These are phyloP conservation scores for Sternarchorhynchus goeldii DNA, from an alignment of 2,797 vertebrate species.

Conservation along the genomic window DNA sequence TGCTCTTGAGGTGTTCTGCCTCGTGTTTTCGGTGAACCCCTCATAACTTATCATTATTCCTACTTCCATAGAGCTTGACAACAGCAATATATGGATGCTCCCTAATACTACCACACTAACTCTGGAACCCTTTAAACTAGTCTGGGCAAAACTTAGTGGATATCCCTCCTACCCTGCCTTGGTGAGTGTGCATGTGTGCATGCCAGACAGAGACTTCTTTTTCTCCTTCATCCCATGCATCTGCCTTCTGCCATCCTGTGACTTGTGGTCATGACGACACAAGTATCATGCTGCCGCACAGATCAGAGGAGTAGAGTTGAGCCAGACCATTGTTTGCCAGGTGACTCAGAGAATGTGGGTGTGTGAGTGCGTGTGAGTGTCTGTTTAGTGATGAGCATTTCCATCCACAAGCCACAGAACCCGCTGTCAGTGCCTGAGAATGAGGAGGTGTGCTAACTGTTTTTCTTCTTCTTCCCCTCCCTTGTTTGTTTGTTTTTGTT, in stretches of 20 bases:
- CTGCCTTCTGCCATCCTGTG: slow-evolving; percentile 46
- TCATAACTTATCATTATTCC: slow-evolving; percentile 72
- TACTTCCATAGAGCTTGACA: slow-evolving; percentile 91
- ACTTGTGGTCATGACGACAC: slow-evolving; percentile 43
- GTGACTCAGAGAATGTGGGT: slow-evolving; percentile 44
- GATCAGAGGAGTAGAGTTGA: slow-evolving; percentile 42
- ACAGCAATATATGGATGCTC: slow-evolving; percentile 97
- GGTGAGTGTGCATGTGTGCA: slow-evolving; percentile 83
- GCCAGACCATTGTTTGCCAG: slow-evolving; percentile 42
- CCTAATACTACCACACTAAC: slow-evolving; percentile 88
- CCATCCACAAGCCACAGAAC: slow-evolving; percentile 46
- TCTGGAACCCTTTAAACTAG: slow-evolving; percentile 96
- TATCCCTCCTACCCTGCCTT: slow-evolving; percentile 98
- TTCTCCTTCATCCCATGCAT: slow-evolving; percentile 53
- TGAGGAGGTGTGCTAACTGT: neutral
- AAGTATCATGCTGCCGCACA: slow-evolving; percentile 41
- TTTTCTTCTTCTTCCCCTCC: slow-evolving; percentile 1
- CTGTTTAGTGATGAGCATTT: slow-evolving; percentile 49
- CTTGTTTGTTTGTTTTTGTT: neutral
- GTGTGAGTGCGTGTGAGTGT: slow-evolving; percentile 29
- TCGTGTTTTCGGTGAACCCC: slow-evolving; percentile 59
- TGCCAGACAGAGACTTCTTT: slow-evolving; percentile 61
- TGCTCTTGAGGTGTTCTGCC: slow-evolving; percentile 57
- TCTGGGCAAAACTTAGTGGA: slow-evolving; percentile 99
- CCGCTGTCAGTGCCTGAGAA: slow-evolving; percentile 28